Percentiles rank a stretch among this genome's conserved stretches.
Evolutionary conservation across 2,888 invertebrate species (phyloP).

Genomic region (Biston betularia): DNA sequence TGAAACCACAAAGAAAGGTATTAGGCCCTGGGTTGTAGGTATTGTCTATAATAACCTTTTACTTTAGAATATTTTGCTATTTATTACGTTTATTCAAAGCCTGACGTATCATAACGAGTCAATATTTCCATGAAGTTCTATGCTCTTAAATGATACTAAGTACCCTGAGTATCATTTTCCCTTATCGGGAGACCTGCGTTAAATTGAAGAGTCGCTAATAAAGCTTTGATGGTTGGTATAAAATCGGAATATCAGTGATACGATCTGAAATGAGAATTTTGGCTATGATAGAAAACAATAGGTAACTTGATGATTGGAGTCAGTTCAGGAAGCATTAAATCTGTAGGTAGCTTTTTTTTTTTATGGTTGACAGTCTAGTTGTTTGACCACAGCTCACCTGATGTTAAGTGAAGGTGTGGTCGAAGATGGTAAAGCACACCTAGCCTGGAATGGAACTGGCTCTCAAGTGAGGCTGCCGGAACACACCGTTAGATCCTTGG

Average conservation of each 20-base stretch:
- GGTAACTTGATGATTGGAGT: background rate
- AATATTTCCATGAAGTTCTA: conserved; percentile 11
- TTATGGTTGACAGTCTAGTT: too few species aligned
- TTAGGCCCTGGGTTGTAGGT: too few species aligned
- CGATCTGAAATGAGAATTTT: conserved; percentile 7
- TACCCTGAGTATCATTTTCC: conserved; percentile 12
- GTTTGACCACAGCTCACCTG: too few species aligned
- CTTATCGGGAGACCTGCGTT: conserved; percentile 13
- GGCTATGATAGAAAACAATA: conserved; percentile 8
- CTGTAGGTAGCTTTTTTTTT: background rate
- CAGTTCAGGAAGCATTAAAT: background rate
- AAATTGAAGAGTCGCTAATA: conserved; percentile 22
- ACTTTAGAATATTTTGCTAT: background rate
- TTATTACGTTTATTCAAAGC: conserved; percentile 8
- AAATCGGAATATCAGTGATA: conserved; percentile 17
- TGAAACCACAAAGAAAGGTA: too few species aligned
- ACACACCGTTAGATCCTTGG: too few species aligned
- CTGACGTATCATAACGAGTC: conserved; percentile 9
- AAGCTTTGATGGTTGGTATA: conserved; percentile 18
- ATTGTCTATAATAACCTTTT: background rate
- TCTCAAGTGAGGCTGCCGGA: too few species aligned
- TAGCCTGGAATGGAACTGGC: too few species aligned
- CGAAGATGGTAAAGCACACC: too few species aligned
- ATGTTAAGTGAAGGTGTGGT: too few species aligned
- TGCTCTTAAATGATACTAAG: too few species aligned